Percentiles rank a stretch among this genome's conserved stretches.
Evolutionary conservation across 1,140 invertebrate species (phyloP).

Genomic region (Lucilia sericata): DNA sequence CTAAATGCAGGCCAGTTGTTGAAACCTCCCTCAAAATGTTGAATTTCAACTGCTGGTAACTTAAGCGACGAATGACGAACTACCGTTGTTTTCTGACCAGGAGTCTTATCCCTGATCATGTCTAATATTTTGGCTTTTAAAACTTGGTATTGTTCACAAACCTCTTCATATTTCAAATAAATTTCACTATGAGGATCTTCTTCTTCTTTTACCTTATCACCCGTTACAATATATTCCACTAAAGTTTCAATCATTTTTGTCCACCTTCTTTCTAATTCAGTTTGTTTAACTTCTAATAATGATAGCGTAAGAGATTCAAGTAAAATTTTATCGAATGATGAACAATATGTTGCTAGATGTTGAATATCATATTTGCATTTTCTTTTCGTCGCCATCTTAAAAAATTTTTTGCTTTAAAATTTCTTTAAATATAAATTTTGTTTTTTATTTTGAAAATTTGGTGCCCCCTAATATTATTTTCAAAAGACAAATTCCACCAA

Average conservation of each 20-base stretch:
- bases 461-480: too few species aligned
- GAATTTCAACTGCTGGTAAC: constrained; percentile 25
- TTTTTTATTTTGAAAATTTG: too few species aligned
- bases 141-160: not conserved
- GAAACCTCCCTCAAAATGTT: not conserved
- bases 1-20: not conserved
- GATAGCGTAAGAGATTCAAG: not conserved
- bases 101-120: not conserved
- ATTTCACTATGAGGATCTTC: too few species aligned
- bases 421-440: too few species aligned
- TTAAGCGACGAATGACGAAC: not conserved
- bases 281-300: not conserved
- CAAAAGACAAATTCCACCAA: too few species aligned
- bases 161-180: too few species aligned
- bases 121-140: not conserved
- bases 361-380: constrained; percentile 21
- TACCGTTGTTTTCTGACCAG: not conserved
- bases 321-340: not conserved
- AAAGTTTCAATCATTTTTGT: not conserved
- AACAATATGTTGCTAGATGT: not conserved
- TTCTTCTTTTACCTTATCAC: too few species aligned
- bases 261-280: not conserved
- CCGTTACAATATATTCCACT: too few species aligned
- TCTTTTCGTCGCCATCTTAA: not conserved
- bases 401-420: not conserved